phyloP scores from a whole-genome alignment of 2,888 invertebrate species.

The Meliscaeva auricollis region DNA sequence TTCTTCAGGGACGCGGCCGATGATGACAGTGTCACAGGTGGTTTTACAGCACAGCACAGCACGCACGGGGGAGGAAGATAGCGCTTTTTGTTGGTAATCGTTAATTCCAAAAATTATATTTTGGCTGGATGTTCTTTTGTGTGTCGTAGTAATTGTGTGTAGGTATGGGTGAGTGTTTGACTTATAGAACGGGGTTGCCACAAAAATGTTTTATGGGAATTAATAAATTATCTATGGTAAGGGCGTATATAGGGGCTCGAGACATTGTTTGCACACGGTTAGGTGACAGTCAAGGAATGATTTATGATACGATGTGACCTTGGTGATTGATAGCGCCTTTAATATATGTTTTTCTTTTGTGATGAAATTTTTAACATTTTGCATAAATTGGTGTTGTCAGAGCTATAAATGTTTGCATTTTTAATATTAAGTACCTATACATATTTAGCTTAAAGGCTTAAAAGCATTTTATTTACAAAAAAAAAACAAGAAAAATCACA shows the following conservation, averaged over 20 bases:
- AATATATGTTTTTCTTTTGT: slow-evolving; percentile 3
- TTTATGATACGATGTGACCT: slow-evolving; percentile 32
- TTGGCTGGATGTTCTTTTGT: slow-evolving; percentile 4
- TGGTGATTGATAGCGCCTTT: slow-evolving; percentile 34
- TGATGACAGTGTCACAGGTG: background rate
- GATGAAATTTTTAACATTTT: slow-evolving; percentile 6
- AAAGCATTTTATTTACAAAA: too few relatives aligned
- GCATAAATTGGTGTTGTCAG: background rate
- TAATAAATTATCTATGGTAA: slow-evolving; percentile 16
- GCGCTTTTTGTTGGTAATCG: slow-evolving; percentile 12
- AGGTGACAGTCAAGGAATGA: slow-evolving; percentile 31
- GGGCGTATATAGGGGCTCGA: background rate
- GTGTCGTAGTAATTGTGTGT: background rate
- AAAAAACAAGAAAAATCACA: too few relatives aligned
- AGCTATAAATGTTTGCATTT: background rate
- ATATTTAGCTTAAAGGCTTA: too few relatives aligned
- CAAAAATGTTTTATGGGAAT: slow-evolving; percentile 32
- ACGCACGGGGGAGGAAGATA: background rate
- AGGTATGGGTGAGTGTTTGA: background rate
- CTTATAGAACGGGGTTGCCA: slow-evolving; percentile 19
- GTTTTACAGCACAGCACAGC: background rate
- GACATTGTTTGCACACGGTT: slow-evolving; percentile 4
- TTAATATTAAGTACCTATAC: background rate
- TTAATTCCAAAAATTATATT: slow-evolving; percentile 26
- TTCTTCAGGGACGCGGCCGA: background rate